phyloP scores from a whole-genome alignment of 2,797 vertebrate genomes.

The Enteromius paludinosus region DNA sequence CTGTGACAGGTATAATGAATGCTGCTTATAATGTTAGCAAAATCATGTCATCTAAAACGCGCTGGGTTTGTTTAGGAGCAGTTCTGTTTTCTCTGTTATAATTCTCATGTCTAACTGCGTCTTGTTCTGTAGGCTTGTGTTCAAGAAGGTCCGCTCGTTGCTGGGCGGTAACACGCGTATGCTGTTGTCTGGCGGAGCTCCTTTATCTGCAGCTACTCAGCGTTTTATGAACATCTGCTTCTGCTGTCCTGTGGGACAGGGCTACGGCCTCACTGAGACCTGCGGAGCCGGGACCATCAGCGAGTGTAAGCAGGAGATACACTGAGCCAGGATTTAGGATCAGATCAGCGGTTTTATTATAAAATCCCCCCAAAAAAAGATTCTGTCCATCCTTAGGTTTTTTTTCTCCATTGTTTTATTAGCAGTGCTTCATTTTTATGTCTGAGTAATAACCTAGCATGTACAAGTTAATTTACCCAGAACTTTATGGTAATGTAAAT shows the following conservation, averaged over 20 bases:
- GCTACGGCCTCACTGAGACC: slow-evolving; percentile 97
- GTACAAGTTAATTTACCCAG: background rate
- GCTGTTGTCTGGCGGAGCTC: slow-evolving; percentile 92
- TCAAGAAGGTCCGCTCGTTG: slow-evolving; percentile 88
- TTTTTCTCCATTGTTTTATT: background rate
- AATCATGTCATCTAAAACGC: background rate
- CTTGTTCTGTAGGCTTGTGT: slow-evolving; percentile 81
- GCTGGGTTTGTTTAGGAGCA: background rate
- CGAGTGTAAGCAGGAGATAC: slow-evolving; percentile 78
- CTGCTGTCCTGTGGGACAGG: slow-evolving; percentile 96
- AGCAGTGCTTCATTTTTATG: background rate
- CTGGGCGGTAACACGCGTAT: slow-evolving; percentile 90
- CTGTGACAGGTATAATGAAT: slow-evolving; percentile 85
- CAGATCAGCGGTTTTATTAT: background rate
- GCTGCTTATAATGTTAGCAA: background rate
- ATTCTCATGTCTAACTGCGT: background rate
- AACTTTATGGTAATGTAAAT: too few species aligned
- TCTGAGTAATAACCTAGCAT: background rate
- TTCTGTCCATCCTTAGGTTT: too few species aligned
- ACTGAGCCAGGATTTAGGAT: background rate
- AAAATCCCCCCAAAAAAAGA: background rate
- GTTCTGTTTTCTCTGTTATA: background rate
- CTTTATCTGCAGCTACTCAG: slow-evolving; percentile 92
- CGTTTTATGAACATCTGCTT: slow-evolving; percentile 98
- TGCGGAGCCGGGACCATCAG: slow-evolving; percentile 93